A percentile compares a stretch with the other conserved stretches of the same genome.
These are phyloP conservation scores for Erebia epiphron DNA, from an alignment of 2,888 invertebrate genomes.

Conservation along the genomic window DNA sequence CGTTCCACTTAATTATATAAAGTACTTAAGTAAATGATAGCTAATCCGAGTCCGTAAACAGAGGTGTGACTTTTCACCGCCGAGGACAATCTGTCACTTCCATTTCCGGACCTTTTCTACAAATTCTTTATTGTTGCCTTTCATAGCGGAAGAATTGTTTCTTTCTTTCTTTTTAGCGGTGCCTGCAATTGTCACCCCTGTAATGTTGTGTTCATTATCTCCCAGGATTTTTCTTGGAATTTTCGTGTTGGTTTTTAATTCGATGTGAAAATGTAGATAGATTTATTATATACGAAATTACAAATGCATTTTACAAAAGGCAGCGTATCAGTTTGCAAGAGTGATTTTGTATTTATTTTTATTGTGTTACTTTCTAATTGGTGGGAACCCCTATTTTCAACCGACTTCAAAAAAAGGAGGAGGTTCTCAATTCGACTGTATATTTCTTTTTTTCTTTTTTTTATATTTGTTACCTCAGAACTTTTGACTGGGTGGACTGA, in stretches of 20 bases:
- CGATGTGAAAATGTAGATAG: not conserved
- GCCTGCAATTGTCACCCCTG: constrained; percentile 80
- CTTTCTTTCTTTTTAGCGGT: constrained; percentile 57
- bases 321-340: not conserved
- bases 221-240: constrained; percentile 58
- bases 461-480: too few species aligned
- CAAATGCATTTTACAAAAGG: not conserved
- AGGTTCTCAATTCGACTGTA: too few species aligned
- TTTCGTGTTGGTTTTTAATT: constrained; percentile 16
- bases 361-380: too few species aligned
- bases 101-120: constrained; percentile 74
- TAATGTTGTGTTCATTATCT: constrained; percentile 78
- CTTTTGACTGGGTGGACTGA: too few species aligned
- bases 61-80: constrained; percentile 82
- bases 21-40: constrained; percentile 82
- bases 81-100: constrained; percentile 80
- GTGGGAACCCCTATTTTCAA: too few species aligned
- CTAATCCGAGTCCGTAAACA: constrained; percentile 78
- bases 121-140: constrained; percentile 78
- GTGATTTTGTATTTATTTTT: too few species aligned
- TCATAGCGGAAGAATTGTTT: constrained; percentile 74
- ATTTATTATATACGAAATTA: not conserved
- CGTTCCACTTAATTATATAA: constrained; percentile 79
- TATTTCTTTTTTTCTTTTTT: too few species aligned
- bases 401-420: too few species aligned